These are phyloP conservation scores for Lethrus apterus DNA, from an alignment of 1,140 invertebrate genomes.

Conservation along the genomic window DNA sequence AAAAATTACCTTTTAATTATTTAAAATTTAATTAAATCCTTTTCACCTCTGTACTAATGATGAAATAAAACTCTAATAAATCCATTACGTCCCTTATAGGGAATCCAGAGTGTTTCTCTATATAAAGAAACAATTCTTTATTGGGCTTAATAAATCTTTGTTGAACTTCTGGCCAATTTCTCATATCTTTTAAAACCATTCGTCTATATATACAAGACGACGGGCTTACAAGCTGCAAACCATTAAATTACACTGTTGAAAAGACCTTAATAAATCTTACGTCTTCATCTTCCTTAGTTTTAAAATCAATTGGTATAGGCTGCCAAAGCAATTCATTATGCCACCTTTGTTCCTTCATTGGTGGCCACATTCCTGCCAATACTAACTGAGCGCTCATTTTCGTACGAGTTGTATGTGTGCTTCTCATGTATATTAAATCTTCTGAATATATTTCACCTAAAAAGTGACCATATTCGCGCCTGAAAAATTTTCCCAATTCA, in stretches of 20 bases:
- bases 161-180: conserved; percentile 17
- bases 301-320: conserved; percentile 27
- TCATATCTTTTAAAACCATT: conserved; percentile 12
- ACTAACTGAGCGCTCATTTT: conserved; percentile 25
- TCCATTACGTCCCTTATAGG: conserved; percentile 19
- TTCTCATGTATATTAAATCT: conserved; percentile 41
- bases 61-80: conserved; percentile 29
- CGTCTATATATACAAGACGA: conserved; percentile 13
- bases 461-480: conserved; percentile 35
- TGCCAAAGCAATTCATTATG: conserved; percentile 34
- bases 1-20: conserved; percentile 6
- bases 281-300: conserved; percentile 3
- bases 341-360: conserved; percentile 24
- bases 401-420: conserved; percentile 22
- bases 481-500: conserved; percentile 37
- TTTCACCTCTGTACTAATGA: conserved; percentile 21
- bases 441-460: conserved; percentile 36
- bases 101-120: conserved; percentile 28
- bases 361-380: conserved; percentile 26
- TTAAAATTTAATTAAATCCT: neutral
- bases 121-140: conserved; percentile 23
- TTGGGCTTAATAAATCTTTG: conserved; percentile 24
- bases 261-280: conserved; percentile 7
- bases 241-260: conserved; percentile 3
- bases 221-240: conserved; percentile 24